Percentiles rank a stretch among this genome's conserved stretches.
Conservation (phyloP, 2,888 invertebrate species). For the Ganaspis brasiliensis region DNA sequence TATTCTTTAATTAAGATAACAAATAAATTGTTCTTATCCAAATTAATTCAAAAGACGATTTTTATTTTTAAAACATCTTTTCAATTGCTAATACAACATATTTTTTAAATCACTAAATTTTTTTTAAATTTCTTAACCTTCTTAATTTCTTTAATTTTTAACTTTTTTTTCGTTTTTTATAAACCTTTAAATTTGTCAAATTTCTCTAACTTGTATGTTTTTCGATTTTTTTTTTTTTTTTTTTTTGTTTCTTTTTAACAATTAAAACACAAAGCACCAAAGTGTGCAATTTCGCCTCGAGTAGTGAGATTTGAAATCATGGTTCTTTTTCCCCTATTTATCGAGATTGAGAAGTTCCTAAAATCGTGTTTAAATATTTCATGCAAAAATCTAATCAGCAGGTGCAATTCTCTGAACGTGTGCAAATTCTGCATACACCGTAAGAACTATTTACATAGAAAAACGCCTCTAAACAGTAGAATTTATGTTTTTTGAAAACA, state of each 20-base stretch:
- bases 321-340: conserved; percentile 21
- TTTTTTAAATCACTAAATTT: too few species aligned
- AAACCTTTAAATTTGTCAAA: too few species aligned
- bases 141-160: too few species aligned
- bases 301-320: conserved; percentile 28
- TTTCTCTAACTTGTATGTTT: too few species aligned
- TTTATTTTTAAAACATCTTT: not conserved
- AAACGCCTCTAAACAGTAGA: conserved; percentile 66
- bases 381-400: not conserved
- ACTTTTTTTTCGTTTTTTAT: not conserved
- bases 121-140: too few species aligned
- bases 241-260: not conserved
- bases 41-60: too few species aligned
- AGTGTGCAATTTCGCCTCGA: not conserved
- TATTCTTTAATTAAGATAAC: not conserved
- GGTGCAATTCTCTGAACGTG: conserved; percentile 29
- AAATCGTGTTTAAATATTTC: not conserved
- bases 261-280: too few species aligned
- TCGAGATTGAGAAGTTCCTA: conserved; percentile 2
- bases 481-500: conserved; percentile 58
- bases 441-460: conserved; percentile 65
- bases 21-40: too few species aligned
- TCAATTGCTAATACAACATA: too few species aligned
- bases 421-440: conserved; percentile 1
- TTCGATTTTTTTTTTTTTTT: not conserved